Conservation (phyloP, 2,113 vertebrate genomes). For the Corvus cornix region DNA sequence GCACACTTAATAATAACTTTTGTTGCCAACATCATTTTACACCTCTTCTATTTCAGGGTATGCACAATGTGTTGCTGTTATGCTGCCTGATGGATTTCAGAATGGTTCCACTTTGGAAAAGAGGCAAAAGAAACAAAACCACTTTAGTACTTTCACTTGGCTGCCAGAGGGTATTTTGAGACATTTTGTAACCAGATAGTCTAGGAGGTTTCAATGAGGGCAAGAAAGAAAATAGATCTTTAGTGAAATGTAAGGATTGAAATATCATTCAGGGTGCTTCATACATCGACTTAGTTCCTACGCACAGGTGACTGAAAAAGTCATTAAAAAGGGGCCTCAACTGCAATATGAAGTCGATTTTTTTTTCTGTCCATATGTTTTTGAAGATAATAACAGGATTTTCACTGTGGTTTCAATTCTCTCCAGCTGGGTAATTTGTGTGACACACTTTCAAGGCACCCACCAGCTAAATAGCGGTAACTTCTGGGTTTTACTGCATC, state of each 20-base stretch:
- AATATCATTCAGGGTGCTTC: neutral
- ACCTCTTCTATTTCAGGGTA: neutral
- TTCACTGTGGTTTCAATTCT: conserved; percentile 27
- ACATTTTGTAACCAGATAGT: neutral
- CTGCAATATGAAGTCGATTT: neutral
- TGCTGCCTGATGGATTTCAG: neutral
- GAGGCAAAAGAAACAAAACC: neutral
- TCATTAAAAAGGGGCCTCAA: neutral
- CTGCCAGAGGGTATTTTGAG: conserved; percentile 15
- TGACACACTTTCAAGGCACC: conserved; percentile 32
- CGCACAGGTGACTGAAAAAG: neutral
- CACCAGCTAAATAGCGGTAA: neutral
- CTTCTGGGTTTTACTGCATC: neutral
- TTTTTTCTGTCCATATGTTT: neutral
- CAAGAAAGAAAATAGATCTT: conserved; percentile 4
- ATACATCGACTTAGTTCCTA: neutral
- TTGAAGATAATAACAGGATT: conserved; percentile 25
- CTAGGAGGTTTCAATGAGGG: neutral
- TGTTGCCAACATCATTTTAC: conserved; percentile 15
- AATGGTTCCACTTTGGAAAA: neutral
- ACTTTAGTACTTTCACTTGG: conserved; percentile 10
- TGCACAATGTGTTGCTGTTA: neutral
- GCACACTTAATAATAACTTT: neutral
- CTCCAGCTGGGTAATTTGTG: conserved; percentile 19
- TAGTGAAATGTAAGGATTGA: neutral